These are phyloP conservation scores for Macrochelys suwanniensis DNA, from an alignment of 2,797 vertebrate genomes.

Conservation along the genomic window DNA sequence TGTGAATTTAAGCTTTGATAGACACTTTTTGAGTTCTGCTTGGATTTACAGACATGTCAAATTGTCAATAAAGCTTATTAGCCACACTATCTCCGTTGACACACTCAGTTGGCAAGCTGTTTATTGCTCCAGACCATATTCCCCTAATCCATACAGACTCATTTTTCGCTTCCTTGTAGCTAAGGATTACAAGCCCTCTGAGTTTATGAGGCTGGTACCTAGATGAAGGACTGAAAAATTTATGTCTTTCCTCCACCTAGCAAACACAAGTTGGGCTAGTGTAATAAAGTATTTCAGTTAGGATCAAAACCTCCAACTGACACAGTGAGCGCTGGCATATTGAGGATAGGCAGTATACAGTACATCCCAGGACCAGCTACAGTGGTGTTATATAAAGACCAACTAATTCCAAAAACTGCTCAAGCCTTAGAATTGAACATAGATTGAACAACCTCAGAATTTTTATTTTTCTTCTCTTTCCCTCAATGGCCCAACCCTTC, in stretches of 20 bases:
- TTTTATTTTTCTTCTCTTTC: not conserved
- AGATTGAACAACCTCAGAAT: not conserved
- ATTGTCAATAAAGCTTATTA: not conserved
- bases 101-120: not conserved
- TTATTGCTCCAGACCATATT: not conserved
- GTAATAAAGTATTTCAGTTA: not conserved
- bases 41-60: not conserved
- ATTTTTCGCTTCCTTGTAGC: not conserved
- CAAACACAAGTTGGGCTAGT: not conserved
- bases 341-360: not conserved
- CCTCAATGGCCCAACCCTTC: not conserved
- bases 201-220: not conserved
- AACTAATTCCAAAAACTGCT: not conserved
- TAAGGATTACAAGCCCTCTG: not conserved
- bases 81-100: not conserved
- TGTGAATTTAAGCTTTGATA: not conserved
- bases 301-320: not conserved
- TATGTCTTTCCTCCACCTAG: not conserved
- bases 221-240: not conserved
- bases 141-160: not conserved
- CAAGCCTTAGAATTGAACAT: not conserved
- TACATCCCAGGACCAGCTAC: not conserved
- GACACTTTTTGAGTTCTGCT: not conserved
- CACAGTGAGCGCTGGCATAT: rapidly evolving
- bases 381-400: not conserved